phyloP scores from a whole-genome alignment of 2,888 invertebrate genomes.

The Ypsolopha scabrella region DNA sequence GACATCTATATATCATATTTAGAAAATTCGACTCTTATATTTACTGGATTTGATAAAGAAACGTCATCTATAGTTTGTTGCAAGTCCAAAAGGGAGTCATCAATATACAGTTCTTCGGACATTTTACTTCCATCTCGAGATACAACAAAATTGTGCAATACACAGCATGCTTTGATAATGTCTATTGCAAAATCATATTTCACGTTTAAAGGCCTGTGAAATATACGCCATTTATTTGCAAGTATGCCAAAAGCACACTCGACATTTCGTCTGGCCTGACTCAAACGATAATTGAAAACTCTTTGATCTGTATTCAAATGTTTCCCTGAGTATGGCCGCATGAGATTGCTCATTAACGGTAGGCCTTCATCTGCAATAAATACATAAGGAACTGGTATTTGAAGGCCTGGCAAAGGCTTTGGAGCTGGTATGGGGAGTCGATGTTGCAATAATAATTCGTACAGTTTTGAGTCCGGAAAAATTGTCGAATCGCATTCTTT shows the following conservation, averaged over 20 bases:
- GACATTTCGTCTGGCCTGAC: slow-evolving; percentile 3
- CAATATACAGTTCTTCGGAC: no score
- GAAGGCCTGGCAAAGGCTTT: slow-evolving; percentile 11
- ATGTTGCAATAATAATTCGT: not conserved
- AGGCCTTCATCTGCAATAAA: slow-evolving; percentile 12
- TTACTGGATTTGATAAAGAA: no score
- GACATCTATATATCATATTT: no score
- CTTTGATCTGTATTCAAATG: slow-evolving; percentile 6
- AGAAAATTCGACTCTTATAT: no score
- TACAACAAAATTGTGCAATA: no score
- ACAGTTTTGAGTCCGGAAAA: slow-evolving; percentile 8
- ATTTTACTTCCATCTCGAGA: no score
- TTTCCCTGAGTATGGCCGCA: slow-evolving; percentile 10
- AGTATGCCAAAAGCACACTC: slow-evolving; percentile 11
- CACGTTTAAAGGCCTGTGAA: no score
- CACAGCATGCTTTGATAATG: no score
- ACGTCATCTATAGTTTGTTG: no score
- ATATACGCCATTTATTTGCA: slow-evolving; percentile 15
- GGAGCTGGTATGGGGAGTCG: slow-evolving; percentile 9
- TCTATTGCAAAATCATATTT: no score
- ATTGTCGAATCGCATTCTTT: slow-evolving; percentile 10
- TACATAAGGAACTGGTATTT: not conserved
- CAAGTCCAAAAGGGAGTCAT: no score
- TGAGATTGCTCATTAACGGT: slow-evolving; percentile 9
- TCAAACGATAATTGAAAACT: slow-evolving; percentile 3